phyloP scores from a whole-genome alignment of 2,113 vertebrate genomes.

The Crotophaga sulcirostris region DNA sequence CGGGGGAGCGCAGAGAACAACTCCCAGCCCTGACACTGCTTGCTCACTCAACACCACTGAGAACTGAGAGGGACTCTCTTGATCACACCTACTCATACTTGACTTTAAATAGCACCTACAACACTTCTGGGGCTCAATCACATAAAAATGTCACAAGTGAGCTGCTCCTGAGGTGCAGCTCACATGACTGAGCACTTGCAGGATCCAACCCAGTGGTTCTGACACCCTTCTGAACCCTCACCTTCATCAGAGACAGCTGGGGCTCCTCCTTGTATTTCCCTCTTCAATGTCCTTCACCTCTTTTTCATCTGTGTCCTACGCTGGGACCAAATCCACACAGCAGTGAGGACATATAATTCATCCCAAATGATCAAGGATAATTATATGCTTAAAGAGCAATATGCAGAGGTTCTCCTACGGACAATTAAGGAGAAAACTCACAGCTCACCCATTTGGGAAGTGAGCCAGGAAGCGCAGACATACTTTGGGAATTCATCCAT shows the following conservation, averaged over 20 bases:
- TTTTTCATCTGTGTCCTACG: conserved; percentile 60
- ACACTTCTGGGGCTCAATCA: no score
- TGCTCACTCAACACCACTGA: not conserved
- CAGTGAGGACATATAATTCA: conserved; percentile 64
- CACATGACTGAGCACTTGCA: not conserved
- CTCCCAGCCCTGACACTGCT: not conserved
- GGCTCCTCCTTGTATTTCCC: not conserved
- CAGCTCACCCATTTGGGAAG: conserved; percentile 57
- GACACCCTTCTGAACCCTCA: not conserved
- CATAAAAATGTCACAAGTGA: rapidly evolving
- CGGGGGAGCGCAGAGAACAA: rapidly evolving
- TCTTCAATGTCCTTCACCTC: conserved; percentile 46
- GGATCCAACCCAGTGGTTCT: not conserved
- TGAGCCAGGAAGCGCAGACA: conserved; percentile 58
- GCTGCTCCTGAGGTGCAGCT: not conserved
- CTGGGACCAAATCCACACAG: conserved; percentile 43
- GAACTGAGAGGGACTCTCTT: not conserved
- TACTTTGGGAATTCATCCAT: conserved; percentile 62
- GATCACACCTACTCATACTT: not conserved
- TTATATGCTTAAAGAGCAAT: conserved; percentile 71
- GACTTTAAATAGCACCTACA: not conserved
- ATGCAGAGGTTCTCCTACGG: conserved; percentile 65
- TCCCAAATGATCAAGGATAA: conserved; percentile 73
- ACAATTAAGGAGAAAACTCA: conserved; percentile 69
- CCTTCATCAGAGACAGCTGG: not conserved